phyloP scores from a whole-genome alignment of 2,797 vertebrate species.

The Florisuga fusca region DNA sequence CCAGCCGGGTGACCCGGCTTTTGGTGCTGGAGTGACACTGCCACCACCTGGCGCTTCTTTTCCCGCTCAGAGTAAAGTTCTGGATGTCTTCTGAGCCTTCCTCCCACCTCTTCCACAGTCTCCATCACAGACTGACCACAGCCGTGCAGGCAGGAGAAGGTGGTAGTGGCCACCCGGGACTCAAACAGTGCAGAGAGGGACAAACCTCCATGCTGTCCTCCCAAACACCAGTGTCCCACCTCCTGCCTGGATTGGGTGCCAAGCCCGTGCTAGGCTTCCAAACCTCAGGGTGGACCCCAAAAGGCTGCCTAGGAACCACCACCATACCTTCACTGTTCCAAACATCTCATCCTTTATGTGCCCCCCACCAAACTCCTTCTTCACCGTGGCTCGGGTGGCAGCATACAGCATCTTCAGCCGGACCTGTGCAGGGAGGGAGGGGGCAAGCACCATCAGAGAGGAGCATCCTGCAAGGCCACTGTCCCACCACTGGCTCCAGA shows the following conservation, averaged over 20 bases:
- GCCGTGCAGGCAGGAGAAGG: neutral
- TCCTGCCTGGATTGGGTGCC: fast-evolving
- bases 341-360: slow-evolving; percentile 97
- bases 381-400: slow-evolving; percentile 95
- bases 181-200: fast-evolving
- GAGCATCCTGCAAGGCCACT: neutral
- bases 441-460: neutral
- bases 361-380: slow-evolving; percentile 97
- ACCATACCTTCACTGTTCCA: slow-evolving; percentile 90
- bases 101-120: neutral
- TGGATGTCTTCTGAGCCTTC: neutral
- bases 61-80: neutral
- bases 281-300: neutral
- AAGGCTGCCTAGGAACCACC: neutral
- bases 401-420: slow-evolving; percentile 99
- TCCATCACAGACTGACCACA: neutral
- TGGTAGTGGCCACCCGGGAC: fast-evolving
- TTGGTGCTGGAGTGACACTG: neutral
- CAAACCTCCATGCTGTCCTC: neutral
- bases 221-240: neutral
- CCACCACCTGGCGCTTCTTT: neutral
- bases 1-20: fast-evolving
- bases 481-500: neutral
- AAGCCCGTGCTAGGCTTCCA: neutral
- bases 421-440: slow-evolving; percentile 79